These are phyloP conservation scores for Sphaerophoria taeniata DNA, from an alignment of 2,888 invertebrate genomes.

Conservation along the genomic window DNA sequence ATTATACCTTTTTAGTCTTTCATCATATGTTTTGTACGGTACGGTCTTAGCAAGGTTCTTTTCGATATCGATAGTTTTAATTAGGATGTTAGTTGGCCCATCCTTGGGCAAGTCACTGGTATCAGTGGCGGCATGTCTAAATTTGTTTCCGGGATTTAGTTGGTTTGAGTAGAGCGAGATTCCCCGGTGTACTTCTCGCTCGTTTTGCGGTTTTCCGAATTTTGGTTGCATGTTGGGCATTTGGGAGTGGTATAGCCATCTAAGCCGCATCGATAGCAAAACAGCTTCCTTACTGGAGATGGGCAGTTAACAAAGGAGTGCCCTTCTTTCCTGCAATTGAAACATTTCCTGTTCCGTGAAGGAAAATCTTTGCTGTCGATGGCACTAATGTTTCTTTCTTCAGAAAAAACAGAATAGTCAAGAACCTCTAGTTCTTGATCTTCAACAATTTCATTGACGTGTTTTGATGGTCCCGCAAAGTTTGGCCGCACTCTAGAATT, in stretches of 20 bases:
- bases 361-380: not conserved
- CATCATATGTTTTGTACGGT: no score
- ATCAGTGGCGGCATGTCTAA: not conserved
- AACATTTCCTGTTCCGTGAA: not conserved
- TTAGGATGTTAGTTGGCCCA: not conserved
- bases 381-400: not conserved
- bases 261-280: slow-evolving; percentile 12
- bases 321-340: not conserved
- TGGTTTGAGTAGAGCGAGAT: slow-evolving; percentile 6
- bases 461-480: not conserved
- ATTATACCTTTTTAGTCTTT: no score
- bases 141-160: not conserved
- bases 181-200: no score
- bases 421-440: no score
- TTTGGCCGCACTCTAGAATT: not conserved
- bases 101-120: not conserved
- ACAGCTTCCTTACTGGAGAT: slow-evolving; percentile 5
- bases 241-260: slow-evolving; percentile 6
- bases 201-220: slow-evolving; percentile 6
- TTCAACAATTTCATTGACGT: not conserved
- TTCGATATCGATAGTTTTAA: not conserved
- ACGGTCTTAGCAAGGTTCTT: no score
- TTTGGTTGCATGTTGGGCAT: slow-evolving; percentile 1
- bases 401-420: not conserved
- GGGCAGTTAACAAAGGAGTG: slow-evolving; percentile 24